Evolutionary conservation across 2,888 invertebrate genomes (phyloP).

Genomic region (Anticlea derivata): DNA sequence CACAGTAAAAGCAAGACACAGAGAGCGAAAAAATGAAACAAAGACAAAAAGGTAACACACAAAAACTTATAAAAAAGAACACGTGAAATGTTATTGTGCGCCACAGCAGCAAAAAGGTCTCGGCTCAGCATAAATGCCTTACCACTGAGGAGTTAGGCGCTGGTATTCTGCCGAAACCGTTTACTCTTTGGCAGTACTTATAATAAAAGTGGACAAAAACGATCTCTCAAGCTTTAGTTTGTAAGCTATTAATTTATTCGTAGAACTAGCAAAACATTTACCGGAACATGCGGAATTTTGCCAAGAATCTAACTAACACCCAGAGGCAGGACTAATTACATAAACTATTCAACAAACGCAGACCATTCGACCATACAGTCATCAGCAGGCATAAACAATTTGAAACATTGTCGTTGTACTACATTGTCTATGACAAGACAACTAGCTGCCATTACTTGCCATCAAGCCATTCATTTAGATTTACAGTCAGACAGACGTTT

Average conservation of each 20-base stretch:
- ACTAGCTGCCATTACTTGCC: constrained; percentile 26
- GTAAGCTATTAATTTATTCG: neutral
- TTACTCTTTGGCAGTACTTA: too few species aligned
- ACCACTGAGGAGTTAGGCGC: too few species aligned
- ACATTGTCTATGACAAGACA: constrained; percentile 38
- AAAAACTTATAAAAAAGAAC: too few species aligned
- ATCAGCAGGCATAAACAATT: constrained; percentile 21
- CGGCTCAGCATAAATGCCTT: too few species aligned
- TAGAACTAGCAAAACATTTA: neutral
- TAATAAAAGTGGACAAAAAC: too few species aligned
- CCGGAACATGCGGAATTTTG: neutral
- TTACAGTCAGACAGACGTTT: constrained; percentile 78
- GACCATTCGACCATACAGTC: constrained; percentile 4
- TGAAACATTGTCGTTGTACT: constrained; percentile 27
- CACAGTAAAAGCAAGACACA: too few species aligned
- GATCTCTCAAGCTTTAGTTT: neutral
- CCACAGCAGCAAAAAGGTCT: too few species aligned
- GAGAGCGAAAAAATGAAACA: too few species aligned
- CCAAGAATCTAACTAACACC: constrained; percentile 5
- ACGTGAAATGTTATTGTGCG: too few species aligned
- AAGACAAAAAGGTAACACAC: too few species aligned
- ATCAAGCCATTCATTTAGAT: constrained; percentile 43
- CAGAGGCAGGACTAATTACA: constrained; percentile 6
- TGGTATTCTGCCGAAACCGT: too few species aligned
- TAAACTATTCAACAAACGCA: constrained; percentile 11